Evolutionary conservation across 2,888 invertebrate species (phyloP).

Genomic region (Acleris sparsana): DNA sequence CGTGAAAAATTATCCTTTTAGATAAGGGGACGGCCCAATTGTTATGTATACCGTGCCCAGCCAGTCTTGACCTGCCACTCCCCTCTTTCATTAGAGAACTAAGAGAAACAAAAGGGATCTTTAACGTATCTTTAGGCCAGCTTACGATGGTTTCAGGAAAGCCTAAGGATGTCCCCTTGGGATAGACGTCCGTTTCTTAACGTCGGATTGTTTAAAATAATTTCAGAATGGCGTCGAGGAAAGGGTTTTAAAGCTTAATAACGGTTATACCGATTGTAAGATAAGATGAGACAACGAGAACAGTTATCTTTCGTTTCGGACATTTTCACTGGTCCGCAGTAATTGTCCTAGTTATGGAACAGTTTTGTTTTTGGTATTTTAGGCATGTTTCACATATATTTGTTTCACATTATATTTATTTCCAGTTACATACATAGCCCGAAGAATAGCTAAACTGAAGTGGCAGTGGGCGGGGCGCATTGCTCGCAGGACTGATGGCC

Average conservation of each 20-base stretch:
- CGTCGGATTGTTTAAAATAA: slow-evolving; percentile 59
- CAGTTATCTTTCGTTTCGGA: too few species aligned
- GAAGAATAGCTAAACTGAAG: too few species aligned
- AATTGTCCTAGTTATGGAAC: too few species aligned
- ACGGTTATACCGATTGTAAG: not conserved
- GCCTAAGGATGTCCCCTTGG: slow-evolving; percentile 53
- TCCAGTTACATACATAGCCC: too few species aligned
- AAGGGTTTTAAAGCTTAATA: slow-evolving; percentile 6
- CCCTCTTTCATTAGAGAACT: slow-evolving; percentile 9
- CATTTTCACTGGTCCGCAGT: too few species aligned
- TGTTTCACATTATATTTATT: too few species aligned
- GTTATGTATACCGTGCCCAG: slow-evolving; percentile 64
- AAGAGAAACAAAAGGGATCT: slow-evolving; percentile 5
- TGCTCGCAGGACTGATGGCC: too few species aligned
- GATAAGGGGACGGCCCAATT: slow-evolving; percentile 73
- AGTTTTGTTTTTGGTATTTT: too few species aligned
- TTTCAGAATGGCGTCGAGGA: slow-evolving; percentile 47
- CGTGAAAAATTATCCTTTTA: slow-evolving; percentile 78
- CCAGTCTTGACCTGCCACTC: slow-evolving; percentile 41
- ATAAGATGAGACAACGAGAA: not conserved
- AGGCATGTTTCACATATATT: too few species aligned
- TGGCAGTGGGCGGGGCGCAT: too few species aligned
- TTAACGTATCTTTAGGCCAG: slow-evolving; percentile 41
- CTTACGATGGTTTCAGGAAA: slow-evolving; percentile 40
- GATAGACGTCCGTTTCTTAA: slow-evolving; percentile 52